phyloP scores from a whole-genome alignment of 2,797 vertebrate genomes.

The Apodemus agrarius region DNA sequence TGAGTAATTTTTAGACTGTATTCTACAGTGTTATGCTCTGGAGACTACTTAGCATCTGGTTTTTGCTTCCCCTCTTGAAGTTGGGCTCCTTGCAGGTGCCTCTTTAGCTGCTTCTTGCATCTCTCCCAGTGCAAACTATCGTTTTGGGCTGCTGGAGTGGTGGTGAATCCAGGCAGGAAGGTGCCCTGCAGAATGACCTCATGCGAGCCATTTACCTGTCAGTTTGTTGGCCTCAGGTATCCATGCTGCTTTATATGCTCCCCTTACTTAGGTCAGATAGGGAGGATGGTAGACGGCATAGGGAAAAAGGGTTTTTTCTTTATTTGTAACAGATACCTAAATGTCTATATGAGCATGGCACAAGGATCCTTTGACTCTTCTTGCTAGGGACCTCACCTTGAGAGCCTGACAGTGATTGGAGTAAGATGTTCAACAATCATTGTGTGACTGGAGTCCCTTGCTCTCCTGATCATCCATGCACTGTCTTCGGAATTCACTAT shows the following conservation, averaged over 20 bases:
- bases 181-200: neutral
- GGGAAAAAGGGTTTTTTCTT: neutral
- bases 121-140: neutral
- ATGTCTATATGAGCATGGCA: neutral
- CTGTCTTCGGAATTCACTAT: neutral
- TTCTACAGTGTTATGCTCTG: neutral
- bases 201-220: neutral
- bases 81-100: neutral
- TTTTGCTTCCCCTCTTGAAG: neutral
- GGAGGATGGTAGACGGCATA: neutral
- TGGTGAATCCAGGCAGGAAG: neutral
- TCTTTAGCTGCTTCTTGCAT: neutral
- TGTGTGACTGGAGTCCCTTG: fast-evolving
- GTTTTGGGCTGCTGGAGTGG: neutral
- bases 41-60: neutral
- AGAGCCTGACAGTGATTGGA: neutral
- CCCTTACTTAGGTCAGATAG: neutral
- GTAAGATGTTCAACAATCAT: neutral
- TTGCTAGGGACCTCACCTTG: neutral
- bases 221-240: neutral
- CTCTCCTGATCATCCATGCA: neutral
- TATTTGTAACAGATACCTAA: neutral
- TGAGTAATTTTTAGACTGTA: neutral
- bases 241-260: too few relatives aligned
- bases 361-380: neutral